Percentiles rank a stretch among this genome's conserved stretches.
These are phyloP conservation scores for human DNA, from an alignment of 2,113 vertebrate species.

Conservation along the genomic window GRCh38 chr4:78783001-78783500, in stretches of 20 bases:
- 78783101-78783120: constrained; percentile 2
- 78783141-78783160: background rate
- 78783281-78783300: background rate
- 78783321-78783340: background rate
- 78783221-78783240: background rate
- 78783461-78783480: background rate
- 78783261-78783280: constrained; percentile 25
- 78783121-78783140: background rate
- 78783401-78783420: constrained; percentile 26
- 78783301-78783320: background rate
- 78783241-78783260: background rate
- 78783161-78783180: background rate
- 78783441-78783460: background rate
- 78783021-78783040: background rate
- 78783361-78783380: background rate
- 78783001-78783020: background rate
- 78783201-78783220: constrained; percentile 19
- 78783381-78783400: background rate
- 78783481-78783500: background rate
- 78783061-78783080: constrained; percentile 34
- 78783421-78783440: background rate
- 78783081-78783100: background rate
- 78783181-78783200: background rate
- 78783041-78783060: constrained; percentile 34
- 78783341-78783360: background rate